Evolutionary conservation across 2,113 vertebrate species (phyloP).

Genomic region (Burhinus bistriatus): DNA sequence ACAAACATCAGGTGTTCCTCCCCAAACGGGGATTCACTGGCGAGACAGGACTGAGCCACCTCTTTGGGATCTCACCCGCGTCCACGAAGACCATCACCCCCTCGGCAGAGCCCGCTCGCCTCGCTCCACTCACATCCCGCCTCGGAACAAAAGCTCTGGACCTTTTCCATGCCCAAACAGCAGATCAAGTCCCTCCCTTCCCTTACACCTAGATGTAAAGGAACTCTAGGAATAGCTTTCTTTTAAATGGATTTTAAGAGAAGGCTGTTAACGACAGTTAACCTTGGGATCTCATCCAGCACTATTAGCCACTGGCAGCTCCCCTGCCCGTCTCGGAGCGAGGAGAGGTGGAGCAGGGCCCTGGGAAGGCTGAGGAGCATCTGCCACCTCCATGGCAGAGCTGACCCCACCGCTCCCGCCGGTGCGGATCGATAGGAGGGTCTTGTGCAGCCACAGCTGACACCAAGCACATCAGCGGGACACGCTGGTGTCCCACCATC

Average conservation of each 20-base stretch:
- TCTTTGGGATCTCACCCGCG: neutral
- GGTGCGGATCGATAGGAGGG: too few species aligned
- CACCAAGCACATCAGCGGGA: neutral
- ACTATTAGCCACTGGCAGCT: neutral
- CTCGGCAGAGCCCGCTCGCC: neutral
- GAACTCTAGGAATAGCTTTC: neutral
- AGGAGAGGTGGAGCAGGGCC: neutral
- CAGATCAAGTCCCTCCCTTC: neutral
- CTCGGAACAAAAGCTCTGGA: neutral
- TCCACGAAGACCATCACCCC: neutral
- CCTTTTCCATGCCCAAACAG: neutral
- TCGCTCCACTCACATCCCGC: neutral
- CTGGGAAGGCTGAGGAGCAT: neutral
- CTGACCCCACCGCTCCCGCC: accelerated
- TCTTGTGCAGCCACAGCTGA: neutral
- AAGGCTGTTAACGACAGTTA: neutral
- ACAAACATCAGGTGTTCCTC: accelerated
- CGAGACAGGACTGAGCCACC: neutral
- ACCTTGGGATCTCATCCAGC: neutral
- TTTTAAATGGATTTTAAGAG: neutral
- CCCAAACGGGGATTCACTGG: neutral
- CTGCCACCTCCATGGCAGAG: neutral
- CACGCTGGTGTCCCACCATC: neutral
- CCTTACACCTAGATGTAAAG: neutral
- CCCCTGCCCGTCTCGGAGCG: neutral